These are phyloP conservation scores for Nipponia nippon DNA, from an alignment of 2,113 vertebrate genomes.

Conservation along the genomic window DNA sequence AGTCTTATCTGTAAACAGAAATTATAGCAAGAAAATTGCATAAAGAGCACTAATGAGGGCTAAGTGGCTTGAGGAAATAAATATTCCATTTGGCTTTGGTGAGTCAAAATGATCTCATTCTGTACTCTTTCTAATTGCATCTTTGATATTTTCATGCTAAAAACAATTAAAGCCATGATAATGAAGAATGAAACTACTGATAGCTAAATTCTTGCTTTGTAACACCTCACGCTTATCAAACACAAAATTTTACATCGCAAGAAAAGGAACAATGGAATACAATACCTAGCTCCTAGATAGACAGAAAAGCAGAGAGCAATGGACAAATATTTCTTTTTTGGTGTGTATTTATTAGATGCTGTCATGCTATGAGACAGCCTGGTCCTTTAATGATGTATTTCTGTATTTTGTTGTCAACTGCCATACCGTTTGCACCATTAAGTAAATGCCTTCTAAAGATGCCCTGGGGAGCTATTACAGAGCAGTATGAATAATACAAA, in stretches of 20 bases:
- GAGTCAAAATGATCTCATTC: neutral
- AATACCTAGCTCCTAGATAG: neutral
- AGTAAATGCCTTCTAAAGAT: conserved; percentile 44
- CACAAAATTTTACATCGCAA: neutral
- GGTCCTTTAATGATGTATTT: conserved; percentile 17
- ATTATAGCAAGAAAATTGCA: neutral
- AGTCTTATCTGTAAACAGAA: neutral
- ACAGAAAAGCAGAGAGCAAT: neutral
- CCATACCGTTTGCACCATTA: conserved; percentile 58
- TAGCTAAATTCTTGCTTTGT: neutral
- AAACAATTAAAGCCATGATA: neutral
- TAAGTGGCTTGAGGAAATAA: conserved; percentile 5
- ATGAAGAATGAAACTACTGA: neutral
- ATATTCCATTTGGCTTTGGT: neutral
- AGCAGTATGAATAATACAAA: conserved; percentile 35
- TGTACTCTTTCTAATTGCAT: neutral
- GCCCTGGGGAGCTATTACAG: conserved; percentile 46
- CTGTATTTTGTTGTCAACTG: conserved; percentile 31
- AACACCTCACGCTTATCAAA: neutral
- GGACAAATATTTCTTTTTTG: neutral
- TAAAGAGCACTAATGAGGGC: neutral
- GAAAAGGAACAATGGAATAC: neutral
- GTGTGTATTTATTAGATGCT: neutral
- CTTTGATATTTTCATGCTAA: neutral
- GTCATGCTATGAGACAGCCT: neutral